Conservation (phyloP, 2,797 vertebrate genomes). For the Rhinoraja longicauda region DNA sequence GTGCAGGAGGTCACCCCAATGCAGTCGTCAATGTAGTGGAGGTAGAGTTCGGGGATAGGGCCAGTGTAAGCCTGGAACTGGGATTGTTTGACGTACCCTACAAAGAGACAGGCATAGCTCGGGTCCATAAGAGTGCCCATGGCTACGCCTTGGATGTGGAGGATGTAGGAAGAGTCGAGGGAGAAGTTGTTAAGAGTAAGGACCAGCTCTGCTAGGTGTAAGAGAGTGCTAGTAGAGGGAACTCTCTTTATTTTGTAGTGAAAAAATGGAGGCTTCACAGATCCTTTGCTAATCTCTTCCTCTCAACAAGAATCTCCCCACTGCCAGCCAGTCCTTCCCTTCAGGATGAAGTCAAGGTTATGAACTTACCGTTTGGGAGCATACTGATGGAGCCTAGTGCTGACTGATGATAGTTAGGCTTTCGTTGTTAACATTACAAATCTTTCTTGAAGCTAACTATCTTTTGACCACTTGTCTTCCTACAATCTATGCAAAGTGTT, state of each 20-base stretch:
- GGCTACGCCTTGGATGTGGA: too few relatives aligned
- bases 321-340: background rate
- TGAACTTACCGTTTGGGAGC: background rate
- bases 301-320: background rate
- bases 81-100: too few relatives aligned
- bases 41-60: too few relatives aligned
- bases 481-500: background rate
- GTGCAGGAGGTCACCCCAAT: too few relatives aligned
- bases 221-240: too few relatives aligned
- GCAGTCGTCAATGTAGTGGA: too few relatives aligned
- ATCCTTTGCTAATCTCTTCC: background rate
- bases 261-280: background rate
- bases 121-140: too few relatives aligned
- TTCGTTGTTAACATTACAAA: background rate
- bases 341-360: background rate
- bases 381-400: background rate
- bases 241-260: background rate
- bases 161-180: too few relatives aligned
- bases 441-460: background rate
- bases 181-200: too few relatives aligned
- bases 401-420: background rate
- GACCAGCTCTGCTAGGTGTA: too few relatives aligned
- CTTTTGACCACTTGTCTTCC: background rate
- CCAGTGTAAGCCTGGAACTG: too few relatives aligned
- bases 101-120: too few relatives aligned